phyloP scores from a whole-genome alignment of 2,113 vertebrate species.

The Ochotona curzoniae region DNA sequence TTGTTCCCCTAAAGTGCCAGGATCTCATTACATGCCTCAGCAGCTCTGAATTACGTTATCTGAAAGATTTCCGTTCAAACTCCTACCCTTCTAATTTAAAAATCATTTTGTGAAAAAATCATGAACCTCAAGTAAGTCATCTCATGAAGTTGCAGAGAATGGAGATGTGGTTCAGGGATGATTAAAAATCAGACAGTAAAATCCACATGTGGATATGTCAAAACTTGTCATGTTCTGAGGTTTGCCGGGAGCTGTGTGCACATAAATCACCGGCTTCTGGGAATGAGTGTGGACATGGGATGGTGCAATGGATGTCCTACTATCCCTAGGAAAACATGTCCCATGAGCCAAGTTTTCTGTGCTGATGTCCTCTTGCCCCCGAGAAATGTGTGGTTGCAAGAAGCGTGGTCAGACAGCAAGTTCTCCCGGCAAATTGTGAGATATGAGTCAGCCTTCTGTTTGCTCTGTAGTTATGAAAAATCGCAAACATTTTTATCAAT shows the following conservation, averaged over 20 bases:
- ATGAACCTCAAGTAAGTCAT: not conserved
- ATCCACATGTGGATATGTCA: fast-evolving
- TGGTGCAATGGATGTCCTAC: fast-evolving
- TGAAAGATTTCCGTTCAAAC: not conserved
- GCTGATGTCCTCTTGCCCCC: not conserved
- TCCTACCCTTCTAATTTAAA: not conserved
- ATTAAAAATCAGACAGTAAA: not conserved
- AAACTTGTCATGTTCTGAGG: not conserved
- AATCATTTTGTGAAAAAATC: not conserved
- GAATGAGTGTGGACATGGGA: not conserved
- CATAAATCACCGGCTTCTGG: not conserved
- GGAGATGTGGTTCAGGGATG: not conserved
- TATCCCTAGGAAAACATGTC: fast-evolving
- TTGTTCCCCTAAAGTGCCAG: slow-evolving; percentile 35
- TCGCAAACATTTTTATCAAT: slow-evolving; percentile 63
- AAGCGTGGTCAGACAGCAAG: not conserved
- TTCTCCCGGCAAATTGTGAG: slow-evolving; percentile 37
- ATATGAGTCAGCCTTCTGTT: slow-evolving; percentile 69
- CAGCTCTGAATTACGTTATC: not conserved
- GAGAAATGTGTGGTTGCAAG: not conserved
- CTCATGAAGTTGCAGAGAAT: not conserved
- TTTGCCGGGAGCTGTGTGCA: not conserved
- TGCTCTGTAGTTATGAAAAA: slow-evolving; percentile 59
- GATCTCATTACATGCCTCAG: not conserved
- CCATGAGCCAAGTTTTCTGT: not conserved